phyloP scores from a whole-genome alignment of 2,888 invertebrate species.

The Siphlonurus alternatus region DNA sequence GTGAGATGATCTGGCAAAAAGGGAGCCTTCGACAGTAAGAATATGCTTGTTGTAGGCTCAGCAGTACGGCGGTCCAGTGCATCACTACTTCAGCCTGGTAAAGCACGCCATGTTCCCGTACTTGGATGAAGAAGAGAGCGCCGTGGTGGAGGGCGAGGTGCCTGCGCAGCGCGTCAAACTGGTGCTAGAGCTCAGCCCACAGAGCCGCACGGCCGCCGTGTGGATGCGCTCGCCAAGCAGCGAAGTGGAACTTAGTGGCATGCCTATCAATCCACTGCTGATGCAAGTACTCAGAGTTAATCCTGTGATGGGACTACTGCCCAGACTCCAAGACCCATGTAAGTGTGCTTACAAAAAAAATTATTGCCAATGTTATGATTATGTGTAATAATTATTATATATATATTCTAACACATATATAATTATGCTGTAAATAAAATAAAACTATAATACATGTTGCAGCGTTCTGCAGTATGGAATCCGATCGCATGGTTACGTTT shows the following conservation, averaged over 20 bases:
- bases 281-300: neutral
- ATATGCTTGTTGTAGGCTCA: no score
- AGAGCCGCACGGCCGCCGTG: neutral
- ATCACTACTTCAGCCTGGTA: neutral
- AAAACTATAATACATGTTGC: no score
- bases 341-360: neutral
- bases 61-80: neutral
- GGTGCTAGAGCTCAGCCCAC: neutral
- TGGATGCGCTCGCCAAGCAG: neutral
- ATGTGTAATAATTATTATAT: neutral
- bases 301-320: neutral
- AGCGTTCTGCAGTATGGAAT: slow-evolving; percentile 15
- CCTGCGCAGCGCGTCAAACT: neutral
- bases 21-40: no score
- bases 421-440: no score
- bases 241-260: neutral
- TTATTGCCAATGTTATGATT: neutral
- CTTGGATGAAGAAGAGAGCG: neutral
- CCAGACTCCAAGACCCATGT: neutral
- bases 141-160: neutral
- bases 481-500: slow-evolving; percentile 18
- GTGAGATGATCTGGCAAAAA: no score
- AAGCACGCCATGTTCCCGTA: neutral
- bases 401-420: neutral
- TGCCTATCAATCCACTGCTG: neutral